Conservation (phyloP, 2,113 vertebrate species). For the Oryzias woworae region DNA sequence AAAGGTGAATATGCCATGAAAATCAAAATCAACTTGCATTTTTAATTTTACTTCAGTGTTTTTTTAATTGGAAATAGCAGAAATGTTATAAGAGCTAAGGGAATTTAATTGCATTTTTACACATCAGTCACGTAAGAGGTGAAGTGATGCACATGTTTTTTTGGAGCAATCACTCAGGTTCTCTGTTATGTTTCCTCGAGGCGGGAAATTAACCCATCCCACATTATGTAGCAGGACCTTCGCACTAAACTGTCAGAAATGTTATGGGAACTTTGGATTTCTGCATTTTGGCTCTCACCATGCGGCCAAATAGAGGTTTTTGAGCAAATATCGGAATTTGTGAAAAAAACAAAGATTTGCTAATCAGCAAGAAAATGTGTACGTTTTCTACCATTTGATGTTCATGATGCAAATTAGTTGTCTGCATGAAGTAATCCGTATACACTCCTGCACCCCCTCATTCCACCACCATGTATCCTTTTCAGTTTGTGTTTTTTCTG, state of each 20-base stretch:
- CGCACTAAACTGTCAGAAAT: not conserved
- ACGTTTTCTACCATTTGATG: too few relatives aligned
- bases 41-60: not conserved
- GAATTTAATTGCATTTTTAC: constrained; percentile 5
- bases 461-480: too few relatives aligned
- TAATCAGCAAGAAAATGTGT: constrained; percentile 29
- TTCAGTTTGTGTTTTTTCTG: too few relatives aligned
- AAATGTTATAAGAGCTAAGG: constrained; percentile 32
- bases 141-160: not conserved
- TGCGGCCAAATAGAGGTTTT: too few relatives aligned
- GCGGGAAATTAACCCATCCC: not conserved
- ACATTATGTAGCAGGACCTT: not conserved
- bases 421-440: too few relatives aligned
- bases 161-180: not conserved
- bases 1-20: too few relatives aligned
- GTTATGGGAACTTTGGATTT: not conserved
- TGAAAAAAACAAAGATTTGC: constrained; percentile 16
- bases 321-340: too few relatives aligned
- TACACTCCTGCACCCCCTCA: too few relatives aligned
- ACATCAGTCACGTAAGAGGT: constrained; percentile 17
- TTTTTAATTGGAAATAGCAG: constrained; percentile 6
- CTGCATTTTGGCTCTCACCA: not conserved
- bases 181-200: not conserved
- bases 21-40: too few relatives aligned
- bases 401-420: too few relatives aligned